Evolutionary conservation across 1,140 invertebrate species (phyloP).

Genomic region (Portunus trituberculatus): DNA sequence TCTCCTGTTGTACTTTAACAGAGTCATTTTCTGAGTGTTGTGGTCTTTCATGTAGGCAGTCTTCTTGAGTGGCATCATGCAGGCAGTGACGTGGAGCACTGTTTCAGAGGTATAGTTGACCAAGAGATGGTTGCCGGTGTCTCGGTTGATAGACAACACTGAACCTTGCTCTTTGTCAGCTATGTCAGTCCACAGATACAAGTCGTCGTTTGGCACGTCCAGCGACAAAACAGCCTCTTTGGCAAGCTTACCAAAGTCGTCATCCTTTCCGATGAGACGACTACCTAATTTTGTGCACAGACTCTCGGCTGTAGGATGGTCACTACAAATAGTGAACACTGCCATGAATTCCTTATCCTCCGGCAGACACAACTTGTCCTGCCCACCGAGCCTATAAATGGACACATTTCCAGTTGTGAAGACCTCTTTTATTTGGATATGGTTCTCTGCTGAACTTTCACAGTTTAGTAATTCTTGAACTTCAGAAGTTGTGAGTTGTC

Average conservation of each 20-base stretch:
- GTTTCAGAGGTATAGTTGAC: background rate
- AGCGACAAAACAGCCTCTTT: background rate
- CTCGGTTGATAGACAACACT: background rate
- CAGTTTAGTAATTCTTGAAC: background rate
- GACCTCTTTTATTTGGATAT: background rate
- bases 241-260: background rate
- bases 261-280: background rate
- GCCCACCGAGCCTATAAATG: too few species aligned
- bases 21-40: background rate
- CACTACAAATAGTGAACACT: background rate
- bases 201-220: background rate
- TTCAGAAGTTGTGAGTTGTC: background rate
- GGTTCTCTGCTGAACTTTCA: background rate
- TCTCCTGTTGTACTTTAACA: background rate
- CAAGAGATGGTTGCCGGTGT: background rate
- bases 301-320: background rate
- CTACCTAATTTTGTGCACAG: background rate
- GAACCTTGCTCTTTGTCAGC: background rate
- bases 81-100: background rate
- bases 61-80: background rate
- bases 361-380: background rate
- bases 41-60: background rate
- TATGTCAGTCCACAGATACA: background rate
- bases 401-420: background rate
- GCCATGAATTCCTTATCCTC: constrained; percentile 10